Percentiles rank a stretch among this genome's conserved stretches.
Conservation (phyloP, 2,797 vertebrate species). For the Rhabdomys pumilio region DNA sequence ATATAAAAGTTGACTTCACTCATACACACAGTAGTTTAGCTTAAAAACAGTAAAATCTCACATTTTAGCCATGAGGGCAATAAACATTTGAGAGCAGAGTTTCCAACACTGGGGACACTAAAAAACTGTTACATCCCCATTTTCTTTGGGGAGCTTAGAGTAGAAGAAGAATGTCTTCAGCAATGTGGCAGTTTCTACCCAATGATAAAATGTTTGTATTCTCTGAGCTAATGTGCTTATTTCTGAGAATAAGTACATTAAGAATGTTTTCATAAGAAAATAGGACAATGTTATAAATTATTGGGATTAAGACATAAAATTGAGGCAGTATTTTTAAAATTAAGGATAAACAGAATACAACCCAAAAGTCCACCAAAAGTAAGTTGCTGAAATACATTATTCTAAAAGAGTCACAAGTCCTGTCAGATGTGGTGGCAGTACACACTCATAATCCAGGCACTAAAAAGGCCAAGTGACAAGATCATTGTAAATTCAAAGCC, state of each 20-base stretch:
- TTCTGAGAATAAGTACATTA: neutral
- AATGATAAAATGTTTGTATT: constrained; percentile 31
- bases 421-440: neutral
- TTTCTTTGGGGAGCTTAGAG: constrained; percentile 13
- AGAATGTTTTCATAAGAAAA: neutral
- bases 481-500: neutral
- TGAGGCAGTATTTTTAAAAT: constrained; percentile 16
- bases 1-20: neutral
- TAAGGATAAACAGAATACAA: constrained; percentile 17
- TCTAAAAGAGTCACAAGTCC: neutral
- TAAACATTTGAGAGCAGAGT: constrained; percentile 39
- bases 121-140: neutral
- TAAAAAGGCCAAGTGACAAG: neutral
- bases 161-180: neutral
- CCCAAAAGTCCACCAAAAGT: neutral
- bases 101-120: neutral
- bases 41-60: neutral
- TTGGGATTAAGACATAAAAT: neutral
- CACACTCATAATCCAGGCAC: neutral
- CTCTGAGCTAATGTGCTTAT: neutral
- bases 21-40: neutral
- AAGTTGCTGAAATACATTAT: constrained; percentile 47
- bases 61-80: neutral
- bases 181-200: neutral
- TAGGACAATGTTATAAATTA: neutral